Conservation (phyloP, 2,113 vertebrate genomes). For the Platysteira castanea region DNA sequence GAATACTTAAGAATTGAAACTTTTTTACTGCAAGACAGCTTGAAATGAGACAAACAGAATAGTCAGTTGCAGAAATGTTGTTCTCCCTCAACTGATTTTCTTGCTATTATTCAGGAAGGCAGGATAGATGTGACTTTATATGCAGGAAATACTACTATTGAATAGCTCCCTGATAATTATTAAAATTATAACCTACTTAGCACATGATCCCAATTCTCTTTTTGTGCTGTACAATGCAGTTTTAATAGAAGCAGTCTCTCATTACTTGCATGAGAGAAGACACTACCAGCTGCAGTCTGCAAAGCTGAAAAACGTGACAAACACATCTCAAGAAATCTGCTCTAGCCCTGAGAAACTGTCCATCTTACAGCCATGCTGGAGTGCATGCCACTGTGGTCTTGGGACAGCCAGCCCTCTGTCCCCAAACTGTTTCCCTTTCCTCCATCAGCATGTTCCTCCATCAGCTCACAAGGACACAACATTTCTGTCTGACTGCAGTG, state of each 20-base stretch:
- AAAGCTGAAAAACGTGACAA: not conserved
- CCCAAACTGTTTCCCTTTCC: not conserved
- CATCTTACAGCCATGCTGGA: not conserved
- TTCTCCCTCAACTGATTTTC: not conserved
- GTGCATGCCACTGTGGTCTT: accelerated
- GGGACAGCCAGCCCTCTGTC: not conserved
- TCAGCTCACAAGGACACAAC: accelerated
- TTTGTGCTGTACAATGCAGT: not conserved
- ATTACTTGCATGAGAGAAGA: not conserved
- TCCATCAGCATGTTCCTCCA: not conserved
- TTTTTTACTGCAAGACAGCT: not conserved
- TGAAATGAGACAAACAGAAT: not conserved
- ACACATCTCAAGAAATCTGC: not conserved
- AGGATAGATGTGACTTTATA: not conserved
- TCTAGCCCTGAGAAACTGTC: not conserved
- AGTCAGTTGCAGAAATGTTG: not conserved
- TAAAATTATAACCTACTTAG: not conserved
- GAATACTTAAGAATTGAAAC: not conserved
- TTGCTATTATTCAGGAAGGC: not conserved
- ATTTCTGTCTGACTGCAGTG: not conserved
- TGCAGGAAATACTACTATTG: not conserved
- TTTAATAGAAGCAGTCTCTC: not conserved
- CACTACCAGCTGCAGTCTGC: not conserved
- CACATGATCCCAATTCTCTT: not conserved
- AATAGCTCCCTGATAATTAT: not conserved